phyloP scores from a whole-genome alignment of 1,140 invertebrate species.

The Thaumatotibia leucotreta region DNA sequence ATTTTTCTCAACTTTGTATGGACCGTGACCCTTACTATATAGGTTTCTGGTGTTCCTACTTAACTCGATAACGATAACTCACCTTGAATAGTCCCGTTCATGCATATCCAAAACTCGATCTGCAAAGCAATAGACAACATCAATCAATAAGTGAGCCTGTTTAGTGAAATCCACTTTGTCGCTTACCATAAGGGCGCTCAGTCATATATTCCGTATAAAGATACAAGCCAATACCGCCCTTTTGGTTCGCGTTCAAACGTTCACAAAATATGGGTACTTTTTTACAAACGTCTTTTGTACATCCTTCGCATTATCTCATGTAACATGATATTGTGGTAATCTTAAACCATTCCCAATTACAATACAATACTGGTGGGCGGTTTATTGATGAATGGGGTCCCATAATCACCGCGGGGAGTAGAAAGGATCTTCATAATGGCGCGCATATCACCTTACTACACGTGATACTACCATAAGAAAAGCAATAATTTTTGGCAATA shows the following conservation, averaged over 20 bases:
- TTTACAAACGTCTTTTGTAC: conserved; percentile 20
- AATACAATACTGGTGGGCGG: conserved; percentile 70
- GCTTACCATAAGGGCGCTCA: too few species aligned
- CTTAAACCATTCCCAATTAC: conserved; percentile 61
- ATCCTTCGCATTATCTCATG: conserved; percentile 31
- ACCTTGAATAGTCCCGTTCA: conserved; percentile 82
- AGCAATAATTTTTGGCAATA: not conserved
- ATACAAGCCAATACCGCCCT: too few species aligned
- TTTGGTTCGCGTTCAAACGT: too few species aligned
- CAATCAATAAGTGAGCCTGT: conserved; percentile 22
- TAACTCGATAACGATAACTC: conserved; percentile 39
- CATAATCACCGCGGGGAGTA: not conserved
- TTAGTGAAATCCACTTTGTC: too few species aligned
- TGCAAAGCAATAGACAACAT: conserved; percentile 56
- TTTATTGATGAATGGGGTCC: conserved; percentile 56
- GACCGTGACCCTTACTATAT: too few species aligned
- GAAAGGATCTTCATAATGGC: conserved; percentile 1
- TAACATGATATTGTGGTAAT: conserved; percentile 45
- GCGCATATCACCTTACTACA: conserved; percentile 4
- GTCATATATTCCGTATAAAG: too few species aligned
- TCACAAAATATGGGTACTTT: conserved; percentile 19
- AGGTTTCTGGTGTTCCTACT: too few species aligned
- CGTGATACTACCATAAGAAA: not conserved
- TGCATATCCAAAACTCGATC: conserved; percentile 81
- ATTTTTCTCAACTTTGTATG: too few species aligned